A percentile compares a stretch with the other conserved stretches of the same genome.
phyloP scores from a whole-genome alignment of 2,113 vertebrate species.

The Ptyas mucosa region DNA sequence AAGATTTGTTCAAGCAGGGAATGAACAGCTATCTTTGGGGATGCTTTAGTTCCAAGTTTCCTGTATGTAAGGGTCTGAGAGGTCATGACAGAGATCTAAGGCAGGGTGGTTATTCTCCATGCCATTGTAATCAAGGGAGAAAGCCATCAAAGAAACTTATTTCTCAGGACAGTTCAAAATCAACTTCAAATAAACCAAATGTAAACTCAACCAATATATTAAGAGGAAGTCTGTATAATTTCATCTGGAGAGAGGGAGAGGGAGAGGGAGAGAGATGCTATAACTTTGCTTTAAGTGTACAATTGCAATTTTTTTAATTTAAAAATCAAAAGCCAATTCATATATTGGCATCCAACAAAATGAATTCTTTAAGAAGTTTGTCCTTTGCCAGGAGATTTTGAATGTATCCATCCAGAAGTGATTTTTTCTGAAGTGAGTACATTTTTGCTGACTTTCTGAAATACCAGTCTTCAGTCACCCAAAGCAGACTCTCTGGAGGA shows the following conservation, averaged over 20 bases:
- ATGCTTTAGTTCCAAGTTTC: background rate
- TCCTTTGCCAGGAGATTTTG: slow-evolving; percentile 17
- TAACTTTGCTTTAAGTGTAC: background rate
- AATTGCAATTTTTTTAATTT: background rate
- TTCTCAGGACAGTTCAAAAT: background rate
- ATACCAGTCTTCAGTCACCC: slow-evolving; percentile 32
- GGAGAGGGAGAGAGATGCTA: too few species aligned
- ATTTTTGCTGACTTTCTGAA: slow-evolving; percentile 53
- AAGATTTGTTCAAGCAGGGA: background rate
- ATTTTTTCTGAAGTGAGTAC: slow-evolving; percentile 36
- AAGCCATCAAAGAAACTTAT: background rate
- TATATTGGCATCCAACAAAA: background rate
- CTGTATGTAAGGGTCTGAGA: background rate
- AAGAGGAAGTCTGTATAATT: background rate
- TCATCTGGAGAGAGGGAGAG: background rate
- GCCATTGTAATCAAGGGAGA: background rate
- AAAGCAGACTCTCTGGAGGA: slow-evolving; percentile 21
- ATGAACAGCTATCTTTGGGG: background rate
- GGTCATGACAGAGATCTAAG: background rate
- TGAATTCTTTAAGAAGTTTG: background rate
- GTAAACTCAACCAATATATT: background rate
- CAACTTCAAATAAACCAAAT: background rate
- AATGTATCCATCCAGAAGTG: slow-evolving; percentile 11
- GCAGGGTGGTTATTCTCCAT: background rate
- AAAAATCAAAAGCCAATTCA: background rate